phyloP scores from a whole-genome alignment of 2,113 vertebrate species.

The Cygnus buccinator region DNA sequence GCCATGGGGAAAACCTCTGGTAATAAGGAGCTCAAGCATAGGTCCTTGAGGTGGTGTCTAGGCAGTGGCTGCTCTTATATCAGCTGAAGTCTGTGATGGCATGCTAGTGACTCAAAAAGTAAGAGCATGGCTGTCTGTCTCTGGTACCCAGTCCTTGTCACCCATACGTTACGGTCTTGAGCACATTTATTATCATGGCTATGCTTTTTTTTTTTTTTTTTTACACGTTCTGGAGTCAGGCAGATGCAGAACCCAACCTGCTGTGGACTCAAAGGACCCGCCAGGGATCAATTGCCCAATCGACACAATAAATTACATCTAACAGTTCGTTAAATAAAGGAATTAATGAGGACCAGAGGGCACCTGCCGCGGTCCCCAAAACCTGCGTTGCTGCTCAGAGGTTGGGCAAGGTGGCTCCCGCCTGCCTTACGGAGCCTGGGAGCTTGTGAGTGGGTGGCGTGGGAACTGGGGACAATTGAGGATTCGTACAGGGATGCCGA shows the following conservation, averaged over 20 bases:
- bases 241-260: neutral
- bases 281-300: neutral
- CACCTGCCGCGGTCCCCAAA: neutral
- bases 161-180: neutral
- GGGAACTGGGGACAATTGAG: constrained; percentile 57
- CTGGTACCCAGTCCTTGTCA: neutral
- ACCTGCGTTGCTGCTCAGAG: neutral
- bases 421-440: constrained; percentile 23
- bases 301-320: neutral
- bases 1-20: neutral
- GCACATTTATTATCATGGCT: neutral
- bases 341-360: neutral
- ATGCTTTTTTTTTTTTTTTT: neutral
- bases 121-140: neutral
- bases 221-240: neutral
- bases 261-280: neutral
- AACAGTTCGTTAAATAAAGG: neutral
- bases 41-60: neutral
- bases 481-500: constrained; percentile 2
- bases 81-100: neutral
- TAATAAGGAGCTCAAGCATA: neutral
- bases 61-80: neutral
- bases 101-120: neutral
- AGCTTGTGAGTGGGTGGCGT: constrained; percentile 54
- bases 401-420: neutral